Base-by-base conservation (phyloP, 2,888 invertebrate species). In the Andrena fulva region DNA sequence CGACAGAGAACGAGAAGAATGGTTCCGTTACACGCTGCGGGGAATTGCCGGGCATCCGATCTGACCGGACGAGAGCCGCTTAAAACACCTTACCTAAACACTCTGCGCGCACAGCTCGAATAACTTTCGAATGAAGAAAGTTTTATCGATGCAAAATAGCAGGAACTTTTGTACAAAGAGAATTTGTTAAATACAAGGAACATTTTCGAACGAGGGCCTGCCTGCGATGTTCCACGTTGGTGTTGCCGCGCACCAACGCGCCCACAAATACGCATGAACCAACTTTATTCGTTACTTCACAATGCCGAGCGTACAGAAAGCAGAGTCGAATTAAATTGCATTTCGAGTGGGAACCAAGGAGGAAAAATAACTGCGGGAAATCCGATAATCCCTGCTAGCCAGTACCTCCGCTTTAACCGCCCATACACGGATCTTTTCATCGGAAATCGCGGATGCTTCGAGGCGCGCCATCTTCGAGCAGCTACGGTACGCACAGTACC, bases 361-460 rank as follows among this genome's bases (percentile, higher is more conserved):
- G 31, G 60, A 68, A 54, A 73, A 73, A 63, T 68, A 78, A 72
- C 62, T 56, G 63, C 16, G 33, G 54, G 62, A 63, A 73, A 72
- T 54, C 56, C 63, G 68, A 56, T 78, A 78, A 73, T 73, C 73
- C 68, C 68, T 10, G 29, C 52, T 71, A 72, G 60, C 60, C 77
- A 29, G 42, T 42, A 67, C 31, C 29, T 59, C 56, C 27, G 10
- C 63, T 63, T 54, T 48, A 69, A 56, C 42, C 76, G 76, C 6
- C 69, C 20, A 16, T 16, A 35, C 10, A 10, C 35, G 20, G 12
- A 60, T 16, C 33, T 59, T 68, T 52, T 35, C 75, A 20, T 33
- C 35, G 31, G 16, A 60, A 67, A 67, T 50, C 60, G 20, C 67
- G 2, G 16, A 33, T 50, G 29, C 24, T 62, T 48, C 33, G 60